Conservation (phyloP, 37 sponge, comb jelly and placozoan species). For the Ianthella basta region DNA sequence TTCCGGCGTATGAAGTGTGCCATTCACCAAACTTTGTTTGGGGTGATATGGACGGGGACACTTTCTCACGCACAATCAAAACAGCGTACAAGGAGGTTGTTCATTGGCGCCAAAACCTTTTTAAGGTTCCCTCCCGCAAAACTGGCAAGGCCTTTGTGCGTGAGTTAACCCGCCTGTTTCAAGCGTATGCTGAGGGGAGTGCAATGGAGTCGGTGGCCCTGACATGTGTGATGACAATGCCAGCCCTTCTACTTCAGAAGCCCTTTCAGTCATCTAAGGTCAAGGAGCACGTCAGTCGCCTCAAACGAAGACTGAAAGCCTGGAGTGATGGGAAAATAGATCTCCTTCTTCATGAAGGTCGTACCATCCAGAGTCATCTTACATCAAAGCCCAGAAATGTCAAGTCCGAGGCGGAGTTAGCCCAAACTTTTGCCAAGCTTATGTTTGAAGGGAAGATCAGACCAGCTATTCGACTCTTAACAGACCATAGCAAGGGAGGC, state of each 20-base stretch:
- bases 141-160: background rate
- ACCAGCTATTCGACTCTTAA: background rate
- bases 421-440: background rate
- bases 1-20: too few species aligned
- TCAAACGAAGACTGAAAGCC: background rate
- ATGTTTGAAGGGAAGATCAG: background rate
- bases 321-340: constrained; percentile 2
- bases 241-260: constrained; percentile 5
- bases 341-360: background rate
- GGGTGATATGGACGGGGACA: too few species aligned
- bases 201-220: background rate
- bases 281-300: background rate
- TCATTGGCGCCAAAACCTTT: background rate
- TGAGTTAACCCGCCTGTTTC: background rate
- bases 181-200: background rate
- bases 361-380: background rate
- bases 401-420: background rate
- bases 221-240: background rate
- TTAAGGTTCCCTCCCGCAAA: constrained; percentile 15
- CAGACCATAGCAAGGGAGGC: background rate
- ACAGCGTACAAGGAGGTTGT: constrained; percentile 10
- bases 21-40: background rate
- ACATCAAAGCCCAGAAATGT: background rate
- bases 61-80: background rate
- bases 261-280: background rate